Conservation (phyloP, 2,113 vertebrate species). For the Tetraodon nigroviridis region DNA sequence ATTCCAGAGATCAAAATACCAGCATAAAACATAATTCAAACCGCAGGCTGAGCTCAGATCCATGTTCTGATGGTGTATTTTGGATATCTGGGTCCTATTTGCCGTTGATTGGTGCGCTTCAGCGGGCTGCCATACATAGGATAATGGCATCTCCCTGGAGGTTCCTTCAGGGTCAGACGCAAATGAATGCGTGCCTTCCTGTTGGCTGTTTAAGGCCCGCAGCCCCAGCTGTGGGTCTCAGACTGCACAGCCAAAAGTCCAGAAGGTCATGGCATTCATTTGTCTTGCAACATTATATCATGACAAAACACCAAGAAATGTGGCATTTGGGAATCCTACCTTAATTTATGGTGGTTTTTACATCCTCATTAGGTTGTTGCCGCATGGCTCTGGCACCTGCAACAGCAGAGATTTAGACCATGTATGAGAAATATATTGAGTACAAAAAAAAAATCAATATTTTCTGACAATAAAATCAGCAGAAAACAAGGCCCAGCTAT, state of each 20-base stretch:
- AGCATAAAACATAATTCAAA: slow-evolving; percentile 40
- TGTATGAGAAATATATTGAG: too few species aligned
- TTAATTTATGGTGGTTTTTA: background rate
- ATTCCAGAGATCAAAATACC: slow-evolving; percentile 42
- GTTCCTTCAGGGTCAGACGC: slow-evolving; percentile 71
- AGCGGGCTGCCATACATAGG: slow-evolving; percentile 52
- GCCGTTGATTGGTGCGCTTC: slow-evolving; percentile 57
- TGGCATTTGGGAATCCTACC: background rate
- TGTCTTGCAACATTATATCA: slow-evolving; percentile 2
- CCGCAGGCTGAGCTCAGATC: slow-evolving; percentile 32
- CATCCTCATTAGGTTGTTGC: background rate
- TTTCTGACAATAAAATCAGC: too few species aligned
- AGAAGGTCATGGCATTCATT: slow-evolving; percentile 5
- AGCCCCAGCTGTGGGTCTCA: slow-evolving; percentile 51
- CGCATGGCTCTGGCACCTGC: too few species aligned
- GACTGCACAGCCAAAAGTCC: slow-evolving; percentile 28
- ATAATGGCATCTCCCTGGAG: slow-evolving; percentile 70
- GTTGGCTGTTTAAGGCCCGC: slow-evolving; percentile 52
- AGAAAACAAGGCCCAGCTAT: too few species aligned
- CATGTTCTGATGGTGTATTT: slow-evolving; percentile 46
- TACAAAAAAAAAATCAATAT: too few species aligned
- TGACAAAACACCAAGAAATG: slow-evolving; percentile 12
- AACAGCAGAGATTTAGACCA: too few species aligned
- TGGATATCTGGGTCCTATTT: slow-evolving; percentile 58
- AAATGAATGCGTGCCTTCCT: slow-evolving; percentile 69